Evolutionary conservation across 2,113 vertebrate genomes (phyloP), one percentile per base, ranked within the genome.

Genomic region (Hippocampus guttulatus): DNA sequence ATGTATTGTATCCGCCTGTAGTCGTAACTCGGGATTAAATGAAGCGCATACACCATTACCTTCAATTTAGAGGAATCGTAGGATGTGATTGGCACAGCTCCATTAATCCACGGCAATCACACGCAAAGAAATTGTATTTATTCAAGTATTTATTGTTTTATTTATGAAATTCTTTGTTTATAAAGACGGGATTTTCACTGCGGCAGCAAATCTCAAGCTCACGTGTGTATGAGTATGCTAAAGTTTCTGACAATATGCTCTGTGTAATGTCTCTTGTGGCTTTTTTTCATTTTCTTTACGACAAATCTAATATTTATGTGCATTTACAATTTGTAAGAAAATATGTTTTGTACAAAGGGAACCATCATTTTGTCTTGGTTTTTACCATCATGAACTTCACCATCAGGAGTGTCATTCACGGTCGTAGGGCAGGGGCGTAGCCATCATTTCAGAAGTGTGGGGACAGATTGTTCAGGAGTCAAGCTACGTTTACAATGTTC

Each of bases 321-420:
- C 93, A 97, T 96, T 95, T 95, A 94, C 95, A 96, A 96, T 99
- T 99, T 99, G 93, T 98, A 98, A 95, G 92, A 94, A 94, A 95
- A 94, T 91, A 87, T 91, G 94, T 98, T 98, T 98, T 98, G 95
- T 98, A 97, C 93, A 92, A 90, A 87, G 92, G 95, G 64, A 90
- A 83, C 87, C 78, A 84, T 88, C 78, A 93, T 93, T 99, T 99
- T 98, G 93, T 99, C 98, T 97, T 95, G 92, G 94, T 98, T 98
- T 98, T 96, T 99, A 98, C 94, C 93, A 94, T 96, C 93, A 93
- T 93, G 90, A 94, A 93, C 90, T 71, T 89, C 89, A 94, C 92
- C 91, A 89, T 80, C 87, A 88, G 58, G 90, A 88, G 75, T 80
- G 79, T 85, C 71, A 73, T 78, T 67, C 55, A 45, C 14, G 76